Conservation (phyloP, 2,888 invertebrate species). For the Frankliniella fusca region DNA sequence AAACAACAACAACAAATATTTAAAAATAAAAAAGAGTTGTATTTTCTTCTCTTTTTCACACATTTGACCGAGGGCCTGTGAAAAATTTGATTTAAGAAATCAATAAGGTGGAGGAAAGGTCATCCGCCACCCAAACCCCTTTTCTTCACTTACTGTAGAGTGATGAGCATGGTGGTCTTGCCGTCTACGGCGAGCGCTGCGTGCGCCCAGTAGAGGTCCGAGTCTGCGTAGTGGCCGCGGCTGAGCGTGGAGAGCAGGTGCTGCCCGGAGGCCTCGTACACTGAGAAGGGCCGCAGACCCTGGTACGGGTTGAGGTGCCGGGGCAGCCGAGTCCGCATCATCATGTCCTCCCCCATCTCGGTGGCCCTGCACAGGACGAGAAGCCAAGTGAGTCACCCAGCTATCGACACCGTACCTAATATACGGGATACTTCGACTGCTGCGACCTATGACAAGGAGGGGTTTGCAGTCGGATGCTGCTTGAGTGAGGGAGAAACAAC, state of each 20-base stretch:
- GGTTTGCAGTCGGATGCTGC: no score
- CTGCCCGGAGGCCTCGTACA: slow-evolving; percentile 65
- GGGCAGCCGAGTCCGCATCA: slow-evolving; percentile 63
- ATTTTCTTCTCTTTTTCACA: no score
- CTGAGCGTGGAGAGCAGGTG: slow-evolving; percentile 60
- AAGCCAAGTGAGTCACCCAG: no score
- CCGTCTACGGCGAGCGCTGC: slow-evolving; percentile 59
- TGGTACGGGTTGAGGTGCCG: slow-evolving; percentile 61
- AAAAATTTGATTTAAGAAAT: no score
- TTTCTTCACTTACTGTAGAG: slow-evolving; percentile 59
- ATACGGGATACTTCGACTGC: no score
- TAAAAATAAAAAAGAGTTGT: slow-evolving; percentile 15
- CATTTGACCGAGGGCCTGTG: no score
- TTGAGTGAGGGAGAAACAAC: no score
- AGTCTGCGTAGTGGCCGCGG: slow-evolving; percentile 60
- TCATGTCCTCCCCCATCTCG: slow-evolving; percentile 56
- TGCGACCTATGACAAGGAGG: no score
- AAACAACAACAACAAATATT: slow-evolving; percentile 29
- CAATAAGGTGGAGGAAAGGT: slow-evolving; percentile 28
- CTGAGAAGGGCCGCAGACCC: slow-evolving; percentile 70
- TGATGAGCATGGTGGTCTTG: slow-evolving; percentile 62
- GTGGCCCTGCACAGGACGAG: slow-evolving; percentile 44
- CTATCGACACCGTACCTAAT: no score
- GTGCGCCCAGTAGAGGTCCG: slow-evolving; percentile 68
- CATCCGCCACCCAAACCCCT: background rate